These are phyloP conservation scores for Drosophila bipectinata DNA, from an alignment of 1,140 invertebrate genomes.

Conservation along the genomic window DNA sequence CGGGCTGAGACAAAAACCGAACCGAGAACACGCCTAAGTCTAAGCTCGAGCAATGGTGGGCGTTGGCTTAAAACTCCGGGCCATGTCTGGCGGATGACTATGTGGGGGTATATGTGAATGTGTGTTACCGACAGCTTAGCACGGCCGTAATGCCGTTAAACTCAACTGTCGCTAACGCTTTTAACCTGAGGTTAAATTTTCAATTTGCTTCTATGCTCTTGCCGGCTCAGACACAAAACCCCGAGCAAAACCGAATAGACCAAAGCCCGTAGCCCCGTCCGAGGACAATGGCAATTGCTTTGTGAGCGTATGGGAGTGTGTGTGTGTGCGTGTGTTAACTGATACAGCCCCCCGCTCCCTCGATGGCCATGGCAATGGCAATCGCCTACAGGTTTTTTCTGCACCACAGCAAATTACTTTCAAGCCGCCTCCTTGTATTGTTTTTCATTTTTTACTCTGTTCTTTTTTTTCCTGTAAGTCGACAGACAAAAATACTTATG, in stretches of 20 bases:
- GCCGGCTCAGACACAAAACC: constrained; percentile 52
- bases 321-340: constrained; percentile 47
- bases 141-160: constrained; percentile 80
- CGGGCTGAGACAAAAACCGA: constrained; percentile 35
- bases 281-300: constrained; percentile 55
- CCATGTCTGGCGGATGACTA: constrained; percentile 33
- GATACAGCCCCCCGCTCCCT: constrained; percentile 16
- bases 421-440: constrained; percentile 58
- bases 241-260: constrained; percentile 22
- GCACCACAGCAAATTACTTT: constrained; percentile 67
- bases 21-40: constrained; percentile 27
- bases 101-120: constrained; percentile 14
- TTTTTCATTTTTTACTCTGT: constrained; percentile 36
- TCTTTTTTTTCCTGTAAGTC: constrained; percentile 18
- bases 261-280: constrained; percentile 21
- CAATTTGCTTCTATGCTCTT: constrained; percentile 72
- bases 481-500: constrained; percentile 44
- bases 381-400: constrained; percentile 67
- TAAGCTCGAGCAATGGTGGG: constrained; percentile 37
- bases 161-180: constrained; percentile 80
- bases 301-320: constrained; percentile 8
- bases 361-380: constrained; percentile 50
- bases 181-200: constrained; percentile 82
- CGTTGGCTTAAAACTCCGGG: constrained; percentile 45
- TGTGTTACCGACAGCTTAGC: constrained; percentile 77